A percentile compares a stretch with the other conserved stretches of the same genome.
These are phyloP conservation scores for Sarcophaga subvicina DNA, from an alignment of 2,888 invertebrate genomes.

Conservation along the genomic window DNA sequence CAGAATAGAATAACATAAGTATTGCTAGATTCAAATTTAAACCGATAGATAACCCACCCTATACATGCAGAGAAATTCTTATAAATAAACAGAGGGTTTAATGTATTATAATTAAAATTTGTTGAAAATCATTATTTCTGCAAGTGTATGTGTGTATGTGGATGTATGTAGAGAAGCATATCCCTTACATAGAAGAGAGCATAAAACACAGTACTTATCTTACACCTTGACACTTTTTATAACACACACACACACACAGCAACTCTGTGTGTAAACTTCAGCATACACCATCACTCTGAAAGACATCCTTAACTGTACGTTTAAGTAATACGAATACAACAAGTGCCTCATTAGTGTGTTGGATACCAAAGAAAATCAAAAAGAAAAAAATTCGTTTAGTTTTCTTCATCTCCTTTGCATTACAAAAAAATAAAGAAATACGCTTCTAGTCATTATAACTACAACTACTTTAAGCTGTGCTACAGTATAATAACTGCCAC, in stretches of 20 bases:
- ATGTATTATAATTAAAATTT: too few species aligned
- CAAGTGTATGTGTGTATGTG: not conserved
- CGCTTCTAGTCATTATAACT: slow-evolving; percentile 39
- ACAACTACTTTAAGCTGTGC: slow-evolving; percentile 1
- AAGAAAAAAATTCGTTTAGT: slow-evolving; percentile 20
- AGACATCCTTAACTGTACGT: not conserved
- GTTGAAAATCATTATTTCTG: not conserved
- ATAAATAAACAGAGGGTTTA: too few species aligned
- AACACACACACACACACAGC: not conserved
- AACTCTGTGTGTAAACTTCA: too few species aligned
- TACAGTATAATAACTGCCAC: not conserved
- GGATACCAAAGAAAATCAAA: not conserved
- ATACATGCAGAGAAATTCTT: too few species aligned
- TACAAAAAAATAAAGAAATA: slow-evolving; percentile 8
- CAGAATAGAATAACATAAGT: too few species aligned
- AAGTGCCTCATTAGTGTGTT: slow-evolving; percentile 64
- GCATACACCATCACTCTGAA: not conserved
- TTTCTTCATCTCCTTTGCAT: not conserved
- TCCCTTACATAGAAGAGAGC: not conserved
- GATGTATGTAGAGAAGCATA: not conserved
- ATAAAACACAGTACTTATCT: slow-evolving; percentile 25
- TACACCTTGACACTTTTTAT: slow-evolving; percentile 54
- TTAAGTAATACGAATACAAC: slow-evolving; percentile 49
- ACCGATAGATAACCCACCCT: too few species aligned
- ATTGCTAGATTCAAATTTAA: too few species aligned